phyloP scores from a whole-genome alignment of 2,888 invertebrate genomes.

The Dinocampus coccinellae region DNA sequence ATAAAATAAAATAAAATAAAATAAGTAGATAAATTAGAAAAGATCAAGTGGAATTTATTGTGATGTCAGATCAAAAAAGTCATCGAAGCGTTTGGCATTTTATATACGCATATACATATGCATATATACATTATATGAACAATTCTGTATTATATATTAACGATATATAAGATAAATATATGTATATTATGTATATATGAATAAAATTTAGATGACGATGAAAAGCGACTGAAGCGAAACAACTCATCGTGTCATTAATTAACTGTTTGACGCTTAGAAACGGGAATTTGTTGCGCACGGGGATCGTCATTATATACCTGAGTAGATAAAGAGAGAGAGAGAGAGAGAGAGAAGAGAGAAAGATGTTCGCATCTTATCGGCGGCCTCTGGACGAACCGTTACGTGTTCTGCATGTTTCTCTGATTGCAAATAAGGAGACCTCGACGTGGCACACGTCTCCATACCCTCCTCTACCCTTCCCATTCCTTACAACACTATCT shows the following conservation, averaged over 20 bases:
- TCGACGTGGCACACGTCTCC: slow-evolving; percentile 37
- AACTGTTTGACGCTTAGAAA: slow-evolving; percentile 52
- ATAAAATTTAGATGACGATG: neutral
- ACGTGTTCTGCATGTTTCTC: slow-evolving; percentile 43
- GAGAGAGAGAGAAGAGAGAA: too few relatives aligned
- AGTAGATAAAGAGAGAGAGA: too few relatives aligned
- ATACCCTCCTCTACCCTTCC: slow-evolving; percentile 13
- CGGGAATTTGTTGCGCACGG: slow-evolving; percentile 44
- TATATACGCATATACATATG: slow-evolving; percentile 9
- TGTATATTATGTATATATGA: neutral
- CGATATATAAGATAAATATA: neutral
- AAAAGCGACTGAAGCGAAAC: slow-evolving; percentile 47
- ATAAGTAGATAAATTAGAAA: neutral
- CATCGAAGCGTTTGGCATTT: slow-evolving; percentile 12
- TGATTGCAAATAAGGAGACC: slow-evolving; percentile 45
- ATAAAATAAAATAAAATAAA: too few relatives aligned
- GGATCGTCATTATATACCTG: slow-evolving; percentile 36
- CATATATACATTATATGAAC: neutral
- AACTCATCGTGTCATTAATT: slow-evolving; percentile 57
- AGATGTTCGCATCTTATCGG: slow-evolving; percentile 30
- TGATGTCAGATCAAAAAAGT: slow-evolving; percentile 28
- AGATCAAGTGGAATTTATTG: slow-evolving; percentile 15
- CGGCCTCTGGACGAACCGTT: slow-evolving; percentile 31
- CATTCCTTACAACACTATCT: neutral
- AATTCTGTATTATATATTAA: neutral